Evolutionary conservation across 2,113 vertebrate genomes (phyloP), one percentile per base, ranked within the genome.

Genomic region (Bostrychus sinensis): DNA sequence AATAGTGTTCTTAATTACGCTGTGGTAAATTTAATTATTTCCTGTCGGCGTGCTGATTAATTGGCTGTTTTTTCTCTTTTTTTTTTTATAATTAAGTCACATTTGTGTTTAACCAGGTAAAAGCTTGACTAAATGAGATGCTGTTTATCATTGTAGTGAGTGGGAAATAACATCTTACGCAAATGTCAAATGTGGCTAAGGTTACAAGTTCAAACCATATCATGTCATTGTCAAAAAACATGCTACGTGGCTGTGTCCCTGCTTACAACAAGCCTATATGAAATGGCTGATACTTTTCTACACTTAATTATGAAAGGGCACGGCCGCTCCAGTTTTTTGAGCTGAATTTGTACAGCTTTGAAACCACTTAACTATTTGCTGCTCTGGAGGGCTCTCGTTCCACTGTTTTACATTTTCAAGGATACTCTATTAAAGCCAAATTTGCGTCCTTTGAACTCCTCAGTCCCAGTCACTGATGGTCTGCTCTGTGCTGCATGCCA

Each of bases 1-100:
- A 78, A 66, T 34, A 54, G 45, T n/a, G 4, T 38, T 1, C 30
- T 45, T 80, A 73, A 85, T 85, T 80, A 71, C 17, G 37, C 22
- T 56, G 62, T 17, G 37, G 70, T 75, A 75, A 25, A 25, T 80
- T 66, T 73, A 55, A 72, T 82, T 78, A 58, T 59, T 34, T 64
- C 71, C 74, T 37, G 22, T 48, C 59, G 66, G 83, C 57, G 62
- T 48, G 26, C 38, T 66, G 72, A 75, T 77, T 67, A 82, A 78
- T 74, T 65, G 48, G 70, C 66, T 63, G 64, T 37, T 73, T 80
- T n/a, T n/a, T n/a, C n/a, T n/a, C n/a, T n/a, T n/a, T n/a, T n/a
- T n/a, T n/a, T n/a, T 19, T 62, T 13, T 65, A 36, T 73, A 80
- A 75, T 77, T 43, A 75, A 68, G 65, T 59, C 7, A 11, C 45